A percentile compares a stretch with the other conserved stretches of the same genome.
phyloP scores from a whole-genome alignment of 2,888 invertebrate genomes.

The Zygothrica quintamaculata region DNA sequence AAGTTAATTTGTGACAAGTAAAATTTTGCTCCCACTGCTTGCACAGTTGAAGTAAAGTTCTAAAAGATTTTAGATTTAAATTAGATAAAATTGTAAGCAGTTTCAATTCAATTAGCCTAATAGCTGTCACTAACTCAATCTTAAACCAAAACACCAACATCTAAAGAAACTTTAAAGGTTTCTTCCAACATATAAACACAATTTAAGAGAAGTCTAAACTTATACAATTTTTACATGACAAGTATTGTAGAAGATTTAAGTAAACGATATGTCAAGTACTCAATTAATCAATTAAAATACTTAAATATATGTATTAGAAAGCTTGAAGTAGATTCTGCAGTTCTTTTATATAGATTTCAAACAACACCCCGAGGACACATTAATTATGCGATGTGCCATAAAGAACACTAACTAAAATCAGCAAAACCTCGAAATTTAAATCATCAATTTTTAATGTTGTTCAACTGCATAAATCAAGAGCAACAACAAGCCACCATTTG shows the following conservation, averaged over 20 bases:
- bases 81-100: constrained; percentile 13
- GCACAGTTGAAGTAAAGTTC: constrained; percentile 3
- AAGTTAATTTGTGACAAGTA: constrained; percentile 12
- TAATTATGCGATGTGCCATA: constrained; percentile 37
- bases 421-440: constrained; percentile 45
- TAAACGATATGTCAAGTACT: too few relatives aligned
- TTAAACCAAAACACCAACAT: neutral
- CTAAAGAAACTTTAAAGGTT: too few relatives aligned
- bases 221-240: too few relatives aligned
- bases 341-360: constrained; percentile 1
- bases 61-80: constrained; percentile 26
- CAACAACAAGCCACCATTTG: constrained; percentile 27
- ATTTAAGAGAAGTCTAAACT: too few relatives aligned
- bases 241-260: too few relatives aligned
- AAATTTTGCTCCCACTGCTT: constrained; percentile 16
- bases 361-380: constrained; percentile 45
- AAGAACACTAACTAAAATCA: constrained; percentile 41
- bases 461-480: constrained; percentile 66
- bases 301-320: too few relatives aligned
- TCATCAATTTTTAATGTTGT: constrained; percentile 68
- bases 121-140: neutral
- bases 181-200: too few relatives aligned
- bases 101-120: constrained; percentile 45
- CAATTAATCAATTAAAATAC: too few relatives aligned
- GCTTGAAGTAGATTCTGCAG: too few relatives aligned